Evolutionary conservation across 2,797 vertebrate genomes (phyloP), one percentile per base, ranked within the genome.

Genomic region (Chelonia mydas): DNA sequence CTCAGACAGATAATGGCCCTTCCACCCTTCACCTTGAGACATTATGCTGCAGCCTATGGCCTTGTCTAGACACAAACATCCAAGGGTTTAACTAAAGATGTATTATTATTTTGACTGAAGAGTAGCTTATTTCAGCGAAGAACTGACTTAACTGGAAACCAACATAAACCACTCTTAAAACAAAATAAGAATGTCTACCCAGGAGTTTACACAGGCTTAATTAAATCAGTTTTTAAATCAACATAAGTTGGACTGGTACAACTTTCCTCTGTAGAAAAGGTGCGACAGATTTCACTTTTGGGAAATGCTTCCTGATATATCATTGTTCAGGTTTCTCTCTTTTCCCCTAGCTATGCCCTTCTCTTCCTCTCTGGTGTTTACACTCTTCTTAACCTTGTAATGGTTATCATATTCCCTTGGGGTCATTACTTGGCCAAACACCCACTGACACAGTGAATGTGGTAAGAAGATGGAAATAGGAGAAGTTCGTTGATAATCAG

Each of bases 51-150:
- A 49, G 10, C 11, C 23, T 45, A 15, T 25, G 72, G 72, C 41
- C 23, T 15, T 45, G 41, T 45, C 21, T 41, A 76, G 12, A 9
- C 74, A 76, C 7, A 77, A 47, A 49, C 27, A 16, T 77, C 13
- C 13, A 31, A 31, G 45, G 13, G 13, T 77, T 77, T 77, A 77
- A 31, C 45, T 77, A 77, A 47, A 49, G 10, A 47, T 27, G 74
- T 77, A 61, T 47, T 77, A 28, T 88, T 54, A n/a, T 27, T 83
- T 93, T 92, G 54, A 82, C 84, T 93, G 92, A 61, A 61, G 51
- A 23, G n/a, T 88, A 50, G 5, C 17, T 96, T 91, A 51, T 68
- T 95, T 92, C 81, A 92, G 55, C 61, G 91, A 92, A 74, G 85
- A 87, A 77, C 41, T 74, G 10, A 59, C 76, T 76, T 88, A 53